A percentile compares a stretch with the other conserved stretches of the same genome.
phyloP scores from a whole-genome alignment of 2,888 invertebrate genomes.

The Thereva nobilitata region DNA sequence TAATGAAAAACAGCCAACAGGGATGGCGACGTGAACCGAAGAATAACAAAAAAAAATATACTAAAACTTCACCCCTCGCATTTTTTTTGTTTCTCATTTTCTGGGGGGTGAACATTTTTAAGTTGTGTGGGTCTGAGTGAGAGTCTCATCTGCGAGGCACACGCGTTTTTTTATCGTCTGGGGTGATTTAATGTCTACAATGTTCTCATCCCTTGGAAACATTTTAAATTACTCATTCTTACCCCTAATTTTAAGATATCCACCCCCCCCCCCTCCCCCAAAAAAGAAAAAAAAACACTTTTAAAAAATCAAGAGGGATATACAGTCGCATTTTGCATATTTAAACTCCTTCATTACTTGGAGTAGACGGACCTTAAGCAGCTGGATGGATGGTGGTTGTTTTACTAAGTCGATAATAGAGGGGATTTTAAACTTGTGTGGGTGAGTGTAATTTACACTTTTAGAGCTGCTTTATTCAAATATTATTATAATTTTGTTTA shows the following conservation, averaged over 20 bases:
- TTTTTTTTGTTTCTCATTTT: constrained; percentile 19
- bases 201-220: constrained; percentile 14
- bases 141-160: constrained; percentile 37
- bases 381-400: too few relatives aligned
- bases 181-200: constrained; percentile 37
- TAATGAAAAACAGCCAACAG: constrained; percentile 20
- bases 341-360: constrained; percentile 31
- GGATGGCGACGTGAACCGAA: too few relatives aligned
- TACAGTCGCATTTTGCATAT: constrained; percentile 26
- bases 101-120: constrained; percentile 16
- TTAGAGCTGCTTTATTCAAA: too few relatives aligned
- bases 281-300: constrained; percentile 18
- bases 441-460: too few relatives aligned
- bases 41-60: too few relatives aligned
- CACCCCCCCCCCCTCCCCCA: neutral
- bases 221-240: constrained; percentile 35
- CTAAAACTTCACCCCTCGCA: constrained; percentile 21
- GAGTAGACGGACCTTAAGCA: neutral
- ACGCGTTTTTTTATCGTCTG: constrained; percentile 39
- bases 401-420: too few relatives aligned
- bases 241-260: constrained; percentile 32
- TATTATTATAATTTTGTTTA: too few relatives aligned
- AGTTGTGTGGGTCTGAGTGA: constrained; percentile 9
- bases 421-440: too few relatives aligned
- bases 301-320: constrained; percentile 34